phyloP scores from a whole-genome alignment of 2,113 vertebrate species.

The Bothrops jararaca region DNA sequence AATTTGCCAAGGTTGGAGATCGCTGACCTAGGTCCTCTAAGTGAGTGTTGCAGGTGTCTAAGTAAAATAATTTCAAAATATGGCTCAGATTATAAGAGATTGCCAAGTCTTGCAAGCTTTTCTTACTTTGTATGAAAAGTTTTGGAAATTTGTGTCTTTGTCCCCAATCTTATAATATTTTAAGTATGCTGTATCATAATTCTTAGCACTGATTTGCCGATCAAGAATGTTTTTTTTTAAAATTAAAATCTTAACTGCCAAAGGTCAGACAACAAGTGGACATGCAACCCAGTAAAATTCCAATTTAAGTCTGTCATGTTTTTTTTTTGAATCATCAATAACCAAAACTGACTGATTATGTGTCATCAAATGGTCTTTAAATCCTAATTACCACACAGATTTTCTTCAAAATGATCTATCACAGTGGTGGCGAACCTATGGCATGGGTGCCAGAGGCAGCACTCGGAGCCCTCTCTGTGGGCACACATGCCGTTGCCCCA shows the following conservation, averaged over 20 bases:
- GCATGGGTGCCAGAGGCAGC: too few species aligned
- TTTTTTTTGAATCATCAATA: too few species aligned
- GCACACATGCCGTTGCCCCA: too few species aligned
- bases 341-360: too few species aligned
- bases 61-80: background rate
- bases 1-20: background rate
- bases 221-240: background rate
- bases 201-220: background rate
- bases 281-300: background rate
- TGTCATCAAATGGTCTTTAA: too few species aligned
- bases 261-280: background rate
- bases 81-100: background rate
- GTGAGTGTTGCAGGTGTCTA: background rate
- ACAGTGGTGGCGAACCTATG: too few species aligned
- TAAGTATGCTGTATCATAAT: background rate
- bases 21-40: too few species aligned
- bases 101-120: background rate
- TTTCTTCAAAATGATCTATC: too few species aligned
- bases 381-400: too few species aligned
- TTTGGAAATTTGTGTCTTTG: background rate
- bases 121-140: background rate
- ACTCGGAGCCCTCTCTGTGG: too few species aligned
- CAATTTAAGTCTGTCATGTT: too few species aligned
- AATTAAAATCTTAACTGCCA: background rate
- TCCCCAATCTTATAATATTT: background rate